phyloP scores from a whole-genome alignment of 2,797 vertebrate species.

The Lacerta agilis region DNA sequence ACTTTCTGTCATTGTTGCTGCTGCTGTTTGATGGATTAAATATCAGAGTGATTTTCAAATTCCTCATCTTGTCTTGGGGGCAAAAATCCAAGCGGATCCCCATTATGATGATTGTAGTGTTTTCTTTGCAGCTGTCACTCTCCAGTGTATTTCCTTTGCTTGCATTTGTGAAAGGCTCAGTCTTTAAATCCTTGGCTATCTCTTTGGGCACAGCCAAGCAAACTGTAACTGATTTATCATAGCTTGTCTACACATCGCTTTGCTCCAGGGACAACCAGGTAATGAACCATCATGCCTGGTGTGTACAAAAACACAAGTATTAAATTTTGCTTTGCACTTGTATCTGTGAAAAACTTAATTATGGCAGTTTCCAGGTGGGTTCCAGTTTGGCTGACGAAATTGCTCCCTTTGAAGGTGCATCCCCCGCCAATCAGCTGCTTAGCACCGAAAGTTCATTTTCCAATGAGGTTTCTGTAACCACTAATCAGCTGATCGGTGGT shows the following conservation, averaged over 20 bases:
- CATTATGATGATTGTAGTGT: neutral
- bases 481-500: too few relatives aligned
- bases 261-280: neutral
- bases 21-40: conserved; percentile 17
- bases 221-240: neutral
- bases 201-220: neutral
- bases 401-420: too few relatives aligned
- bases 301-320: neutral
- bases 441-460: too few relatives aligned
- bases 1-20: neutral
- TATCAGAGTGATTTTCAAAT: conserved; percentile 38
- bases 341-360: neutral
- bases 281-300: neutral
- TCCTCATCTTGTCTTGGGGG: neutral
- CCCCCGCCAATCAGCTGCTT: too few relatives aligned
- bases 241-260: neutral
- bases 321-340: neutral
- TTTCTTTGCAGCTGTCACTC: conserved; percentile 20
- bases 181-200: neutral
- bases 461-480: too few relatives aligned
- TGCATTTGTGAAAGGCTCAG: neutral
- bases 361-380: neutral
- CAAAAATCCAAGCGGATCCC: neutral
- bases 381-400: too few relatives aligned
- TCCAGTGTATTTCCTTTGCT: neutral